Base-by-base conservation (phyloP, 2,113 vertebrate species). In the Prunella himalayana region DNA sequence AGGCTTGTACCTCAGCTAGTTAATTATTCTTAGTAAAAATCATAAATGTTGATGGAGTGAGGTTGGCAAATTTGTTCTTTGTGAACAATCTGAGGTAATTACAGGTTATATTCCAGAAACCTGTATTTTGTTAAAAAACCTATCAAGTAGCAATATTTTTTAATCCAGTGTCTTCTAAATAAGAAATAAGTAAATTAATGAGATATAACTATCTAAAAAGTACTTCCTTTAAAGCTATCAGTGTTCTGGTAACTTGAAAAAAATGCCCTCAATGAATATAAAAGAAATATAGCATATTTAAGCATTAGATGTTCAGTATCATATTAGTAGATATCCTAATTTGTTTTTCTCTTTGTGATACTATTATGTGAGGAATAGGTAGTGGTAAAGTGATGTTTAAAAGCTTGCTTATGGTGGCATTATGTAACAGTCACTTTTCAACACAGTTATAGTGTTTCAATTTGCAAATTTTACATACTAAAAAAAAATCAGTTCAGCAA, bases 381-480 rank as follows among this genome's bases (percentile, higher is more conserved):
- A 90, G 88, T 65, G 57, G 45, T 94, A 72, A 94, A 95, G 70
- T 13, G 59, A 69, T 60, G 30, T 91, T 87, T 92, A 77, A 92
- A 92, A 94, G 10, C 82, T 82, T 87, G 47, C 73, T 90, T 86
- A 70, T 86, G 95, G 88, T 94, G 90, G 93, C 95, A 91, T 96
- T 95, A 91, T 90, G n/a, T 89, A 95, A 85, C 86, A 92, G 86
- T 95, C 59, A 61, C 90, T 96, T 97, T 98, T 97, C 96, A 97
- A 84, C 91, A 95, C 56, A 35, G 59, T 94, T 97, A 96, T 60
- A 96, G 92, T 92, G 64, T 97, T 98, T 97, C 95, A 98, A 96
- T 97, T 98, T 98, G 95, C 95, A 97, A 97, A 97, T 97, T 97
- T 97, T 97, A 91, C 97, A 96, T 97, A 82, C 82, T 94, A 35